Evolutionary conservation across 2,888 invertebrate species (phyloP).

Genomic region (Caradrina clavipalpis): DNA sequence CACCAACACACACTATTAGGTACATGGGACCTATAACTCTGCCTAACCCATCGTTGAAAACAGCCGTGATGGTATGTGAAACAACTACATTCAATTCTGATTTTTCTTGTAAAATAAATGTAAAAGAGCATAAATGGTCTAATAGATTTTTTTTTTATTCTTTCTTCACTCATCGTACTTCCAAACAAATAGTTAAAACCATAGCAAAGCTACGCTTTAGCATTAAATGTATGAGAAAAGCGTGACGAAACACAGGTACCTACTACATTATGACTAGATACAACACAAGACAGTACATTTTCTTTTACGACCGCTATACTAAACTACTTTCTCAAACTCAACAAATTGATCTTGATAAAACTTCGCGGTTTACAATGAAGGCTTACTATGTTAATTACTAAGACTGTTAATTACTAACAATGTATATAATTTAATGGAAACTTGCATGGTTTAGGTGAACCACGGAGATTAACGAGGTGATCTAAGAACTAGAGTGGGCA

Average conservation of each 20-base stretch:
- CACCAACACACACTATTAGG: too few species aligned
- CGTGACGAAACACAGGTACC: constrained; percentile 20
- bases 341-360: constrained; percentile 54
- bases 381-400: constrained; percentile 37
- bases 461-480: constrained; percentile 9
- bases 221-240: constrained; percentile 20
- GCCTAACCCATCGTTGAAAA: too few species aligned
- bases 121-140: too few species aligned
- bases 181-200: constrained; percentile 10
- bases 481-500: neutral
- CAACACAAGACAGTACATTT: constrained; percentile 15
- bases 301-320: constrained; percentile 39
- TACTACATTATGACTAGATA: neutral
- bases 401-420: constrained; percentile 37
- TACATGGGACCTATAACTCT: too few species aligned
- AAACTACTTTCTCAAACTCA: constrained; percentile 44
- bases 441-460: neutral
- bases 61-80: too few species aligned
- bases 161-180: neutral
- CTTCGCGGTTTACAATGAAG: constrained; percentile 39
- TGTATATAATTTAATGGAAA: constrained; percentile 35
- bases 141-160: too few species aligned
- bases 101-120: too few species aligned
- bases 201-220: constrained; percentile 1
- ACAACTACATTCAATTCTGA: too few species aligned